Evolutionary conservation across 2,113 vertebrate species (phyloP).

Genomic region (Microtus richardsoni): DNA sequence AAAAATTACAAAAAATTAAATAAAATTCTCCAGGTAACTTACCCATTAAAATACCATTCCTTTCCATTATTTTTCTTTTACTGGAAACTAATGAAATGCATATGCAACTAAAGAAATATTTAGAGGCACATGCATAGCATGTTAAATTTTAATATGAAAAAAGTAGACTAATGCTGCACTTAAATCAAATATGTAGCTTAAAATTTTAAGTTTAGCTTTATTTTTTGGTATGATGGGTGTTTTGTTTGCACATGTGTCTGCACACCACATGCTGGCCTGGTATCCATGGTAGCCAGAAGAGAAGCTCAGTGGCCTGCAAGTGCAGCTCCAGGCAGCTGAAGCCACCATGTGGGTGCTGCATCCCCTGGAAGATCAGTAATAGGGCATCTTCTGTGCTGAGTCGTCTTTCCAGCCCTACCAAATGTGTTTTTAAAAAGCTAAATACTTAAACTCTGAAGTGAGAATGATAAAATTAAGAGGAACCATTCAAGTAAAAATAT

Average conservation of each 20-base stretch:
- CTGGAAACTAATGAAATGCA: background rate
- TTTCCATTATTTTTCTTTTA: background rate
- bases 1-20: background rate
- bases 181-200: background rate
- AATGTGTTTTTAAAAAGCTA: background rate
- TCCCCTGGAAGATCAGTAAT: background rate
- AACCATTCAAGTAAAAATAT: background rate
- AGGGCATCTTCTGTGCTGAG: too few species aligned
- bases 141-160: constrained; percentile 31
- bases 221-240: background rate
- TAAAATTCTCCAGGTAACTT: background rate
- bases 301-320: background rate
- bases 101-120: constrained; percentile 60
- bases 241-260: background rate
- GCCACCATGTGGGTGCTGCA: background rate
- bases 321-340: background rate
- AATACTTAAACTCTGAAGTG: background rate
- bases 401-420: background rate
- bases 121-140: constrained; percentile 52
- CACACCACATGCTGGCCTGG: background rate
- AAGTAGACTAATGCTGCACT: background rate
- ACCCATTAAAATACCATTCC: background rate
- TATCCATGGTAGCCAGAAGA: background rate
- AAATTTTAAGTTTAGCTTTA: background rate
- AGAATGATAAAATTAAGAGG: background rate